Base-by-base conservation (phyloP, 2,113 vertebrate species). In the Thalassarche chlororhynchos region DNA sequence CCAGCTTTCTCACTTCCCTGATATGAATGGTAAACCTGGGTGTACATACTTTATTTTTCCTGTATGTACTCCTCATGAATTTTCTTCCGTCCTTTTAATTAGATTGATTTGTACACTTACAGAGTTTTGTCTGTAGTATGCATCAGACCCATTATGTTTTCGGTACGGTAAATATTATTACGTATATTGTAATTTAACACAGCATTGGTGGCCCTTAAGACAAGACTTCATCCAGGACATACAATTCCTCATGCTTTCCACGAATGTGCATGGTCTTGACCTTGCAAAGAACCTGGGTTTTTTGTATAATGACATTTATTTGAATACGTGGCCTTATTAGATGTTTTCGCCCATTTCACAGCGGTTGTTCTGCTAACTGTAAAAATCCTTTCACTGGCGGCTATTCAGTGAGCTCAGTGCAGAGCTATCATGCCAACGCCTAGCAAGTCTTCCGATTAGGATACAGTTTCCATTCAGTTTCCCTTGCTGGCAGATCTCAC, bases 21-120 rank as follows among this genome's bases (percentile, higher is more conserved):
- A 14, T 75, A 36, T 3, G n/a, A 89, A 68, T 29, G n/a, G 72
- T 62, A 90, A 86, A 66, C 55, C 28, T 60, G 24, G 14, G 8
- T 82, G 44, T 55, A 51, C 31, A 21, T 55, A 5, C 32, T 74
- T 89, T 87, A 25, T 55, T 76, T 94, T 92, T 64, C 44, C 23
- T 78, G 6, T 55, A 23, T 55, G 25, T 47, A 28, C 17, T 70
- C 40, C 40, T 69, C 15, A 38, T n/a, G 2, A 65, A 40, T 84
- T 82, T 90, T 69, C n/a, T 87, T 66, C 42, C n/a, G 77, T 80
- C n/a, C 38, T 91, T 85, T 90, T 93, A 90, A 65, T 89, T 76
- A 64, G 29, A 21, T 32, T 79, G 36, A 65, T 75, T 87, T 57
- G 17, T 83, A 46, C 32, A 46, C 49, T 46, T 76, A 38, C 4